Percentiles rank a stretch among this genome's conserved stretches.
These are phyloP conservation scores for Parauchenoglanis ngamensis DNA, from an alignment of 2,797 vertebrate genomes.

Conservation along the genomic window DNA sequence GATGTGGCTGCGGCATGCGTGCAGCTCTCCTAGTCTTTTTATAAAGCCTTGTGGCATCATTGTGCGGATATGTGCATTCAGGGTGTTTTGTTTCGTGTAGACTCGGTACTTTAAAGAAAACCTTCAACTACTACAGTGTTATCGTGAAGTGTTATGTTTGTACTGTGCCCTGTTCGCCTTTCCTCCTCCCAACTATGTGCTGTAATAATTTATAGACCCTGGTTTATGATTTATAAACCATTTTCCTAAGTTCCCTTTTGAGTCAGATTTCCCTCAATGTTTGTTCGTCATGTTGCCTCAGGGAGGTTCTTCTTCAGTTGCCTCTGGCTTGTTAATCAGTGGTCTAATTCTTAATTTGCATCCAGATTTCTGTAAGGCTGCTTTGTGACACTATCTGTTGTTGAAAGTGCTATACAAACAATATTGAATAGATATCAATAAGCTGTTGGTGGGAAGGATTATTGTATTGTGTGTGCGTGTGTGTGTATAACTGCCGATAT, in stretches of 20 bases:
- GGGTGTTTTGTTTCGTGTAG: neutral
- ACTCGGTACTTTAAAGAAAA: conserved; percentile 1
- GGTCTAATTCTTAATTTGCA: neutral
- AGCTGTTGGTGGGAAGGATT: neutral
- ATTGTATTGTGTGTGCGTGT: neutral
- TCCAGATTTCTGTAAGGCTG: neutral
- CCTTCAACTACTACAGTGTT: neutral
- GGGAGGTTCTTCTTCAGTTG: neutral
- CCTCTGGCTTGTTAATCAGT: neutral
- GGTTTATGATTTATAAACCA: no score
- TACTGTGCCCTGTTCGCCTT: neutral
- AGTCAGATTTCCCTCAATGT: neutral
- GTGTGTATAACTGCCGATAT: conserved; percentile 16
- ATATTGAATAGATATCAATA: neutral
- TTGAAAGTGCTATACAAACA: neutral
- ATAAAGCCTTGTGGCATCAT: conserved; percentile 22
- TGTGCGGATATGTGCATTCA: neutral
- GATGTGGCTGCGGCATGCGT: conserved; percentile 34
- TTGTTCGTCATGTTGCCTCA: neutral
- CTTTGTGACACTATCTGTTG: no score
- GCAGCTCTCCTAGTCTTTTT: conserved; percentile 28
- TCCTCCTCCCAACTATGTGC: neutral
- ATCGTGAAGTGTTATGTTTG: neutral
- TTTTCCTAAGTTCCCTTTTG: neutral
- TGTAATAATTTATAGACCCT: neutral